These are phyloP conservation scores for Agriotes lineatus DNA, from an alignment of 2,888 invertebrate species.

Conservation along the genomic window DNA sequence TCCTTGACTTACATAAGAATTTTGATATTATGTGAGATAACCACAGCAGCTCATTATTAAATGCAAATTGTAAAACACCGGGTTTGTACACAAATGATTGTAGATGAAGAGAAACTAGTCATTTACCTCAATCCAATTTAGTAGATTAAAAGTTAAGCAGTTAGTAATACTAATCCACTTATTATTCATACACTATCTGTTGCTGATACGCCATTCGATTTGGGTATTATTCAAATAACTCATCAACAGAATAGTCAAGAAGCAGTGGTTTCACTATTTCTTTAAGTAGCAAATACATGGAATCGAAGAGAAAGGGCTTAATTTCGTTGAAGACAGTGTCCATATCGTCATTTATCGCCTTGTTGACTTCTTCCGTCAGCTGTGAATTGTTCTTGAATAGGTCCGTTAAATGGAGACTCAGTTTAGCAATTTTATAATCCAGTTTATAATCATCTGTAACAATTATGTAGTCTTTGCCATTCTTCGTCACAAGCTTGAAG, in stretches of 20 bases:
- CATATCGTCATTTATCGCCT: slow-evolving; percentile 7
- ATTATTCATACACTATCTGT: no score
- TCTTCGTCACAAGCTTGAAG: neutral
- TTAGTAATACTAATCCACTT: no score
- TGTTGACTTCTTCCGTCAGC: slow-evolving; percentile 16
- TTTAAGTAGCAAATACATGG: neutral
- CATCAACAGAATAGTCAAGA: slow-evolving; percentile 10
- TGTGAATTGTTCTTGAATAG: slow-evolving; percentile 17
- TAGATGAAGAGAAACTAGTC: no score
- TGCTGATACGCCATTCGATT: no score
- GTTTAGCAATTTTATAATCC: neutral
- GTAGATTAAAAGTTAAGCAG: no score
- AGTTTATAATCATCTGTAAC: neutral
- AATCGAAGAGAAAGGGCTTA: neutral
- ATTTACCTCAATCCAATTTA: no score
- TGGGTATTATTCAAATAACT: no score
- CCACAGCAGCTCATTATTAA: no score
- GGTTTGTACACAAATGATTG: no score
- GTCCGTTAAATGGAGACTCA: neutral
- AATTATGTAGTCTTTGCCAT: neutral
- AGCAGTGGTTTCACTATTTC: neutral
- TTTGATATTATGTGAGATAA: no score
- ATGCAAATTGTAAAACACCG: no score
- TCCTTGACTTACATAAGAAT: no score
- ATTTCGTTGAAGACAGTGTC: slow-evolving; percentile 3